Evolutionary conservation across 1,140 invertebrate species (phyloP).

Genomic region (Bacillus rossius): DNA sequence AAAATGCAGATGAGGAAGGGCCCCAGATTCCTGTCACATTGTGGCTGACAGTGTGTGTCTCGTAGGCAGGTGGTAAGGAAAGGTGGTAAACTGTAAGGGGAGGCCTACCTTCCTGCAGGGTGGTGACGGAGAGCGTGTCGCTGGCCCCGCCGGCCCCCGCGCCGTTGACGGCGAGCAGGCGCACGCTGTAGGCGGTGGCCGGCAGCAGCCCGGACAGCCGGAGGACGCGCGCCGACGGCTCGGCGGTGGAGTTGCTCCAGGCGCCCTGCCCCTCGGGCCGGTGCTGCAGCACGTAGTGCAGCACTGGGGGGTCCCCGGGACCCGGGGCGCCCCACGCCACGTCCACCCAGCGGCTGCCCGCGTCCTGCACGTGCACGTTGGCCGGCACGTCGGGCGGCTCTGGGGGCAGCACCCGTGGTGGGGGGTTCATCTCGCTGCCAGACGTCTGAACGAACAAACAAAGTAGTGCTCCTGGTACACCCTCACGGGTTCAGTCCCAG

Average conservation of each 20-base stretch:
- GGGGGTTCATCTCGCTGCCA: too few species aligned
- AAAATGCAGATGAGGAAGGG: too few species aligned
- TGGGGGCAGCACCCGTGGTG: conserved; percentile 41
- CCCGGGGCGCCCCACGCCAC: conserved; percentile 41
- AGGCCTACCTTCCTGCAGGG: conserved; percentile 70
- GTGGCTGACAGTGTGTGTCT: too few species aligned
- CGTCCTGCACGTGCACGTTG: conserved; percentile 38
- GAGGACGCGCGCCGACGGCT: background rate
- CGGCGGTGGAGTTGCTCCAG: conserved; percentile 30
- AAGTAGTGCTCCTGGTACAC: too few species aligned
- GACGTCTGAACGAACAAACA: too few species aligned
- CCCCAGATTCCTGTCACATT: too few species aligned
- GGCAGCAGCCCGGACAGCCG: conserved; percentile 57
- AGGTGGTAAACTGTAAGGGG: too few species aligned
- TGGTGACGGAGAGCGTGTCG: conserved; percentile 66
- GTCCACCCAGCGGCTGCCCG: conserved; percentile 38
- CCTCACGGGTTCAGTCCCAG: too few species aligned
- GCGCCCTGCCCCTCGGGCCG: conserved; percentile 7
- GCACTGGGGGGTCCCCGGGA: conserved; percentile 39
- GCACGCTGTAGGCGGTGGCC: conserved; percentile 71
- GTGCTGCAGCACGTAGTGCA: conserved; percentile 41
- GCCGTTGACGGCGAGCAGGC: conserved; percentile 76
- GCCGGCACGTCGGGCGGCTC: conserved; percentile 65
- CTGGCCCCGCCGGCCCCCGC: conserved; percentile 74
- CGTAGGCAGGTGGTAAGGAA: too few species aligned